phyloP scores from a whole-genome alignment of 2,797 vertebrate genomes.

The Melanotaenia pygmaea region DNA sequence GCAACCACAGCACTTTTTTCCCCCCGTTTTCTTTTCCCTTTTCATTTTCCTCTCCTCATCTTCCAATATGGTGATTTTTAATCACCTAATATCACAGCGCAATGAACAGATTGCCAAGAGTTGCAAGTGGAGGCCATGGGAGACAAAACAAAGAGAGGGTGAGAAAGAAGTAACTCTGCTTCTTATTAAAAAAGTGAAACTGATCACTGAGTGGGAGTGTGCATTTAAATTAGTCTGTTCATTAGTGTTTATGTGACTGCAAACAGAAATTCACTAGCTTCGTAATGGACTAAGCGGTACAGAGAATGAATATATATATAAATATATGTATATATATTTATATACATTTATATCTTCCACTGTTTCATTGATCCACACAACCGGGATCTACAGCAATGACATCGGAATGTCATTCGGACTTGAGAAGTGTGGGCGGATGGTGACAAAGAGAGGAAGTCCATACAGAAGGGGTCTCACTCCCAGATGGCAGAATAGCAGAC shows the following conservation, averaged over 20 bases:
- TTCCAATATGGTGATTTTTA: slow-evolving; percentile 78
- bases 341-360: no score
- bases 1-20: slow-evolving; percentile 44
- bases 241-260: slow-evolving; percentile 16
- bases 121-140: slow-evolving; percentile 56
- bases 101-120: slow-evolving; percentile 79
- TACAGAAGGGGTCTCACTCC: no score
- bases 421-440: no score
- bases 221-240: slow-evolving; percentile 22
- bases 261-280: slow-evolving; percentile 1
- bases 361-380: no score
- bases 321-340: no score
- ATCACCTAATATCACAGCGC: slow-evolving; percentile 82
- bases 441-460: no score
- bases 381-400: no score
- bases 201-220: slow-evolving; percentile 44
- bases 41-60: slow-evolving; percentile 66
- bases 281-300: no score
- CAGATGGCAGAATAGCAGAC: no score
- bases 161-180: slow-evolving; percentile 25
- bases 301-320: no score
- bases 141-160: slow-evolving; percentile 66
- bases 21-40: slow-evolving; percentile 22
- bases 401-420: no score
- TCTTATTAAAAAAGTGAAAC: slow-evolving; percentile 69